A percentile compares a stretch with the other conserved stretches of the same genome.
These are phyloP conservation scores for Valencia hispanica DNA, from an alignment of 2,797 vertebrate species.

Conservation along the genomic window DNA sequence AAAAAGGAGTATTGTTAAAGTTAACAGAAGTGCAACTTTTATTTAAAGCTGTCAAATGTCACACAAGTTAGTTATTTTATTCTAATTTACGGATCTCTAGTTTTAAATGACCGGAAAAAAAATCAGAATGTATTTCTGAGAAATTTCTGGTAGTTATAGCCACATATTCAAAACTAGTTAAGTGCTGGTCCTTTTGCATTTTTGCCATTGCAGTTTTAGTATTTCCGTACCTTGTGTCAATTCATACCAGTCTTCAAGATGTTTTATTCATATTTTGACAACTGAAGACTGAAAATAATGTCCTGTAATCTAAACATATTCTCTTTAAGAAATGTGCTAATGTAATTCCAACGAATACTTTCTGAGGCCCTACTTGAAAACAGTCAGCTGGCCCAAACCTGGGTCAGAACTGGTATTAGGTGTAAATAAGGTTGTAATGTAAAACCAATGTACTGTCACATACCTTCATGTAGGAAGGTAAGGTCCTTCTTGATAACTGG, in stretches of 20 bases:
- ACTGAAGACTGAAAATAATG: not conserved
- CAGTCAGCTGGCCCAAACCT: not conserved
- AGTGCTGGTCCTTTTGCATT: not conserved
- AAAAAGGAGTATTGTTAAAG: not conserved
- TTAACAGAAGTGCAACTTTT: not conserved
- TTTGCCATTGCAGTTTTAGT: not conserved
- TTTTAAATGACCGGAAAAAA: not conserved
- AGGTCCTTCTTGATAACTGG: conserved; percentile 99
- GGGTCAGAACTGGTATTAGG: not conserved
- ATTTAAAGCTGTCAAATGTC: not conserved
- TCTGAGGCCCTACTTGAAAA: not conserved
- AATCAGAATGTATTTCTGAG: too few relatives aligned
- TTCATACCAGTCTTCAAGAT: not conserved
- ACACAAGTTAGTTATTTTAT: too few relatives aligned
- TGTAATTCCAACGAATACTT: not conserved
- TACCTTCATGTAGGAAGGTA: conserved; percentile 98
- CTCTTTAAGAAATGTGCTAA: not conserved
- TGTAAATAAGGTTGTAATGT: not conserved
- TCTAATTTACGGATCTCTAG: not conserved
- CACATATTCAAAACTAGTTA: not conserved
- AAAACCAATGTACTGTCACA: not conserved
- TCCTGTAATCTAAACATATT: not conserved
- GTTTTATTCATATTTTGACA: not conserved
- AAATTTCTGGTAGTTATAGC: not conserved
- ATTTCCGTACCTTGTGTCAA: not conserved